Conservation (phyloP, 1,140 invertebrate genomes). For the Brachystomella parvula region DNA sequence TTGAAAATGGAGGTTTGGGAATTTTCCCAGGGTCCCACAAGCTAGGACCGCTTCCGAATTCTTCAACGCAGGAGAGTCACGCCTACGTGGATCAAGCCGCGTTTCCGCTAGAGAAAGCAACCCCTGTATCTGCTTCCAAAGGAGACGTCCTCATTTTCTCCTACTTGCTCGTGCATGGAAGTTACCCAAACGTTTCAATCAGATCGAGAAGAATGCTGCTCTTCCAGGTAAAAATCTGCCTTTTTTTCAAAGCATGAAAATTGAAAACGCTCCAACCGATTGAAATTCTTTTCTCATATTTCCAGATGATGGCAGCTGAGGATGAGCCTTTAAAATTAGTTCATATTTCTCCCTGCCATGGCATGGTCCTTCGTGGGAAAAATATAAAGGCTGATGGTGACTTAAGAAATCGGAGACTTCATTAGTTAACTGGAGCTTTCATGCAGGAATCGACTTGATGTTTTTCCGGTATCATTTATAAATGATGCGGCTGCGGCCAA, state of each 20-base stretch:
- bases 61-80: constrained; percentile 46
- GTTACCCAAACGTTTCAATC: constrained; percentile 50
- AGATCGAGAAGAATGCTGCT: constrained; percentile 52
- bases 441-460: too few relatives aligned
- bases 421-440: too few relatives aligned
- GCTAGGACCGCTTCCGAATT: constrained; percentile 51
- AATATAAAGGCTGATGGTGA: constrained; percentile 44
- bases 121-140: constrained; percentile 48
- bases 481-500: too few relatives aligned
- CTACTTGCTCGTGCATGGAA: constrained; percentile 54
- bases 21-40: constrained; percentile 57
- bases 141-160: constrained; percentile 55
- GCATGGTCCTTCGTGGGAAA: constrained; percentile 47
- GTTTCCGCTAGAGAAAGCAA: constrained; percentile 50
- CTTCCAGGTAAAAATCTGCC: constrained; percentile 44
- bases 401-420: constrained; percentile 45
- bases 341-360: constrained; percentile 49
- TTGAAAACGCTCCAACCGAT: not conserved
- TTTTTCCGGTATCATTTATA: too few relatives aligned
- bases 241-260: not conserved
- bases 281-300: not conserved
- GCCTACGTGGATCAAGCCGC: constrained; percentile 50
- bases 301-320: constrained; percentile 45
- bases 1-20: constrained; percentile 54
- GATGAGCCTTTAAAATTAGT: constrained; percentile 47